These are phyloP conservation scores for Ophthalmolycus amberensis DNA, from an alignment of 2,113 vertebrate genomes.

Conservation along the genomic window DNA sequence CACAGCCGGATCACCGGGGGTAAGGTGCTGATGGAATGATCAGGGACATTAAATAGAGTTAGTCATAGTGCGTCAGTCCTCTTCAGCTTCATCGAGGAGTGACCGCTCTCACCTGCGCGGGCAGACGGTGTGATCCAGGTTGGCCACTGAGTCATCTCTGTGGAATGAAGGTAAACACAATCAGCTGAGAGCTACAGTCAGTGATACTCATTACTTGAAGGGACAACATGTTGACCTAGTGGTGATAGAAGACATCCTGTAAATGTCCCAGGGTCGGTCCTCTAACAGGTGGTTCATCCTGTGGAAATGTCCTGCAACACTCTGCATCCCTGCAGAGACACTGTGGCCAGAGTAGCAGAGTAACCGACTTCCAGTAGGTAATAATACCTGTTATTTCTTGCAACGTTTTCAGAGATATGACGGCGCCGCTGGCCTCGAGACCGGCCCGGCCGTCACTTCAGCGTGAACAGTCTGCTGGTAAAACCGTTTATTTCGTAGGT, in stretches of 20 bases:
- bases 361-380: background rate
- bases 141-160: slow-evolving; percentile 72
- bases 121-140: slow-evolving; percentile 65
- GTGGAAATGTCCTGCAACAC: slow-evolving; percentile 59
- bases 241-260: slow-evolving; percentile 37
- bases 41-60: background rate
- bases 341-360: background rate
- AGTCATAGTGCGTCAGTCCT: background rate
- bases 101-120: slow-evolving; percentile 74
- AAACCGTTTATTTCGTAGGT: too few species aligned
- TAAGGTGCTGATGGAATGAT: slow-evolving; percentile 71
- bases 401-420: background rate
- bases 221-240: background rate
- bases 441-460: too few species aligned
- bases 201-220: background rate
- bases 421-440: background rate
- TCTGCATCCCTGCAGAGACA: slow-evolving; percentile 1
- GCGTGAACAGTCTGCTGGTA: too few species aligned
- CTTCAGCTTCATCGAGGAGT: background rate
- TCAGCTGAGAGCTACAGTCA: slow-evolving; percentile 18
- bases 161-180: slow-evolving; percentile 28
- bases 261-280: background rate
- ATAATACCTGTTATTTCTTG: background rate
- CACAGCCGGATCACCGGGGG: slow-evolving; percentile 78
- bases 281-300: slow-evolving; percentile 28